A percentile compares a stretch with the other conserved stretches of the same genome.
Conservation (phyloP, 1,140 invertebrate genomes). For the Plodia interpunctella region DNA sequence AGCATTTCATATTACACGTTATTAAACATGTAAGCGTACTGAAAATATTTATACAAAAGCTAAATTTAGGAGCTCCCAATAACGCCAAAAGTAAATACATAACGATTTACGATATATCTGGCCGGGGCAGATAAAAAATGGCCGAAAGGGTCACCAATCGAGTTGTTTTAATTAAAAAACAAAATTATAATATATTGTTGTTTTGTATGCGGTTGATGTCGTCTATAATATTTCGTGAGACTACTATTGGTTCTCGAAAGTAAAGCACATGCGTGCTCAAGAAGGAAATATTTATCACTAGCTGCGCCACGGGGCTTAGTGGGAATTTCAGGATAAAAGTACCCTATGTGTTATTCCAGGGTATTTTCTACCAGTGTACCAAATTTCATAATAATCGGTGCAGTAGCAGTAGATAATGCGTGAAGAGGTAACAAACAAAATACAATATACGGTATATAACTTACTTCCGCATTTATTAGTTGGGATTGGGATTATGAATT, state of each 20-base stretch:
- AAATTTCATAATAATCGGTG: too few relatives aligned
- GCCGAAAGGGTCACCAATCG: conserved; percentile 23
- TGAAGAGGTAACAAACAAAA: too few relatives aligned
- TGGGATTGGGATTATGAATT: too few relatives aligned
- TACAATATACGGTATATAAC: too few relatives aligned
- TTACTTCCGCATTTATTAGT: too few relatives aligned
- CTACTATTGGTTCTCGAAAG: conserved; percentile 11
- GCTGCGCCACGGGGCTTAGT: too few relatives aligned
- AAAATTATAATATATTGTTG: conserved; percentile 39
- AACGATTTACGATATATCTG: conserved; percentile 39
- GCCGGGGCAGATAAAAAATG: conserved; percentile 31
- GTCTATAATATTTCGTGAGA: not conserved
- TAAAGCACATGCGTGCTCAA: not conserved
- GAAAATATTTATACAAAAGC: conserved; percentile 6
- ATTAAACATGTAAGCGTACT: conserved; percentile 1
- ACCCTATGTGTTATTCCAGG: too few relatives aligned
- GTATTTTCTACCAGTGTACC: too few relatives aligned
- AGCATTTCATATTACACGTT: not conserved
- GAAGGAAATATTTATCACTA: too few relatives aligned
- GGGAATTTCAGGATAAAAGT: too few relatives aligned
- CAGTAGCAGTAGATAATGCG: too few relatives aligned
- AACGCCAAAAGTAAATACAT: conserved; percentile 1
- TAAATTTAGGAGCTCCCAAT: conserved; percentile 2
- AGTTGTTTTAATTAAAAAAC: conserved; percentile 41
- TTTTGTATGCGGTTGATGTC: conserved; percentile 14